A percentile compares a stretch with the other conserved stretches of the same genome.
Evolutionary conservation across 1,140 invertebrate species (phyloP).

Genomic region (Polypedilum vanderplanki): DNA sequence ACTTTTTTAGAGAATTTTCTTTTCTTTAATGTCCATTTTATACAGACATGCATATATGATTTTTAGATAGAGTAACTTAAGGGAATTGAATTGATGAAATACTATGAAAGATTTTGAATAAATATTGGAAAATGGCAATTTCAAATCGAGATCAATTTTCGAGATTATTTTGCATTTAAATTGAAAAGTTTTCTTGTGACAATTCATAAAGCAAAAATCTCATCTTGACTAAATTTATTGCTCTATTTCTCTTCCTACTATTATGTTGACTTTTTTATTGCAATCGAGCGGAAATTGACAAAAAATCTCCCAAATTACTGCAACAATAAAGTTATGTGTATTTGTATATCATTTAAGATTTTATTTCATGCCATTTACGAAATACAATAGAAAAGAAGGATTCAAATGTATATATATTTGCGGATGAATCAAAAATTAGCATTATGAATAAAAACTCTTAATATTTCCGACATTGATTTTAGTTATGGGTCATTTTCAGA

Average conservation of each 20-base stretch:
- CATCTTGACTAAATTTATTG: neutral
- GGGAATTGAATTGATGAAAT: slow-evolving; percentile 12
- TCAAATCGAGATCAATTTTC: neutral
- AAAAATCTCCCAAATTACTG: neutral
- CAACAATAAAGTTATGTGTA: neutral
- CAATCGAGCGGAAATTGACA: slow-evolving; percentile 22
- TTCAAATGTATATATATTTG: neutral
- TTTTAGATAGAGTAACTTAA: neutral
- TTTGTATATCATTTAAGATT: slow-evolving; percentile 7
- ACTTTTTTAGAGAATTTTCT: neutral
- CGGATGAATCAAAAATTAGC: neutral
- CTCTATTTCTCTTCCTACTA: neutral
- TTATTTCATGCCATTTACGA: slow-evolving; percentile 24
- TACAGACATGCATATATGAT: neutral
- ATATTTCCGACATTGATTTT: neutral
- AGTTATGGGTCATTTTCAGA: neutral
- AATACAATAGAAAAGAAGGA: neutral
- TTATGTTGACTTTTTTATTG: neutral
- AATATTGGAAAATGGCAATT: neutral
- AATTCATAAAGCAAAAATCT: neutral
- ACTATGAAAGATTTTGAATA: neutral
- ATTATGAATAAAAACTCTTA: neutral
- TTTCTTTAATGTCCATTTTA: slow-evolving; percentile 11
- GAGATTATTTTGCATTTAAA: slow-evolving; percentile 6
- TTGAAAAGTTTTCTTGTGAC: neutral